Conservation (phyloP, 2,888 invertebrate genomes). For the Thera britannica region DNA sequence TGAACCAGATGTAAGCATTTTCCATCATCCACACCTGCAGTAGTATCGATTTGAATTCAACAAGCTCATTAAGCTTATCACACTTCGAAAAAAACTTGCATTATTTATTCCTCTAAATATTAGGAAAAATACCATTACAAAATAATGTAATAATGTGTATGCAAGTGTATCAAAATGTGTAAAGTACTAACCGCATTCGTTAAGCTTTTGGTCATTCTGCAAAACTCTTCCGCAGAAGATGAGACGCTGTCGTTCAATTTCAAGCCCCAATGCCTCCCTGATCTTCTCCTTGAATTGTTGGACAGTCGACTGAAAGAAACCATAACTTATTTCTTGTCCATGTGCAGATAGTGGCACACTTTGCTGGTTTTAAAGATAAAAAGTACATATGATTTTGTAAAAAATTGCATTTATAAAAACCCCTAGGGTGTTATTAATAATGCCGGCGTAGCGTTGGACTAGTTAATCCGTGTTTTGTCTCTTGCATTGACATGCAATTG, state of each 20-base stretch:
- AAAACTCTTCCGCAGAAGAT: conserved; percentile 98
- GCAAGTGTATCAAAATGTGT: background rate
- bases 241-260: conserved; percentile 93
- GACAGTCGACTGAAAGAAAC: conserved; percentile 88
- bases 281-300: conserved; percentile 92
- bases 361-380: too few species aligned
- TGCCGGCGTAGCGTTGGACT: too few species aligned
- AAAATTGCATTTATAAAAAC: too few species aligned
- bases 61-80: background rate
- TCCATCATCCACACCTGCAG: conserved; percentile 91
- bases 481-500: too few species aligned
- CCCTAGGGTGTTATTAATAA: too few species aligned
- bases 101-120: too few species aligned
- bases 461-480: too few species aligned
- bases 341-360: too few species aligned
- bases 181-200: conserved; percentile 89
- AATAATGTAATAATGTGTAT: too few species aligned
- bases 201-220: conserved; percentile 93
- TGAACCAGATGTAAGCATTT: conserved; percentile 97
- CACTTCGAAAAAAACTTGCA: too few species aligned
- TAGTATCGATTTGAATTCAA: background rate
- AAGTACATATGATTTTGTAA: too few species aligned
- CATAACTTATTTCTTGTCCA: background rate
- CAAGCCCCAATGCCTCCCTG: conserved; percentile 90
- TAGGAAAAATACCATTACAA: too few species aligned